Conservation (phyloP, 2,113 vertebrate species). For the Reinhardtius hippoglossoides region DNA sequence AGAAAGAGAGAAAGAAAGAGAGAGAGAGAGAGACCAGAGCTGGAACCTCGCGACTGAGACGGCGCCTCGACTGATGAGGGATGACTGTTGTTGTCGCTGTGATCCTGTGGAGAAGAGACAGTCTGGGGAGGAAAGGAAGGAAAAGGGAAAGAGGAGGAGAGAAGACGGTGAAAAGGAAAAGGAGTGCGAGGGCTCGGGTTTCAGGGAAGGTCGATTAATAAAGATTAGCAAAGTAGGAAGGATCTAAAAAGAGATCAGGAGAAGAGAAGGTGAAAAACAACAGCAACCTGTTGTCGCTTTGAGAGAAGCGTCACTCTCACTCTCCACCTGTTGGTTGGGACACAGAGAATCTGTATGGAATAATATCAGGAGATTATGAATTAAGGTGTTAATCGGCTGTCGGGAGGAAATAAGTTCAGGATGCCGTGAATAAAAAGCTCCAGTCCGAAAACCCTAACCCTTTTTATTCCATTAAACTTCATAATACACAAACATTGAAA, state of each 20-base stretch:
- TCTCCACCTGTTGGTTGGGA: slow-evolving; percentile 59
- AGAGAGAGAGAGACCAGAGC: too few species aligned
- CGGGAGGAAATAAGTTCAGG: too few species aligned
- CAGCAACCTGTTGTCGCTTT: slow-evolving; percentile 15
- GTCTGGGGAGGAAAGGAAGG: not conserved
- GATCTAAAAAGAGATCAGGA: slow-evolving; percentile 16
- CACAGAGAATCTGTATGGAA: slow-evolving; percentile 15
- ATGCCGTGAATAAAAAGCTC: too few species aligned
- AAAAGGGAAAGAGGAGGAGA: not conserved
- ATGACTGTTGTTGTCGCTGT: too few species aligned
- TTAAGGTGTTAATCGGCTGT: too few species aligned
- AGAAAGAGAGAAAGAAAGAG: not conserved
- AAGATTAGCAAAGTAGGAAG: not conserved
- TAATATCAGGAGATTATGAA: not conserved
- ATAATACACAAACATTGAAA: too few species aligned
- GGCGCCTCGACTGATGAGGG: too few species aligned
- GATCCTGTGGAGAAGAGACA: slow-evolving; percentile 27
- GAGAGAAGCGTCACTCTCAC: slow-evolving; percentile 4
- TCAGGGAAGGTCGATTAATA: slow-evolving; percentile 4
- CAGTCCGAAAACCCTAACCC: too few species aligned
- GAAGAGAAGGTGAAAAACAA: not conserved
- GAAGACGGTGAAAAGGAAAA: not conserved
- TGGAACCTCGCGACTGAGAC: too few species aligned
- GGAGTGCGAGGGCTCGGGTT: slow-evolving; percentile 33
- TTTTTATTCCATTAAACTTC: too few species aligned